phyloP scores from a whole-genome alignment of 2,797 vertebrate species.

The Rhinella marina region DNA sequence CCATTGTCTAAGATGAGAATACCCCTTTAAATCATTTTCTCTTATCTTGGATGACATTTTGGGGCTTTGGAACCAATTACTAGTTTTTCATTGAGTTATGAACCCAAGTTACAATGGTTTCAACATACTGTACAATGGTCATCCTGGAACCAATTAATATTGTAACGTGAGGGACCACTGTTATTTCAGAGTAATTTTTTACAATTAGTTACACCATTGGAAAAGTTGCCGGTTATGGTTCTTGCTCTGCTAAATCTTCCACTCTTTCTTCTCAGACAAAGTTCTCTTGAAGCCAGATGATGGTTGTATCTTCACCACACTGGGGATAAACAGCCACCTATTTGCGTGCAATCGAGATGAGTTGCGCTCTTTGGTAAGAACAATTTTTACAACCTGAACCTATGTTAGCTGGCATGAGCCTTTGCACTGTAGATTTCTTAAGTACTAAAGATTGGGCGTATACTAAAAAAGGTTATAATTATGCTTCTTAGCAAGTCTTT shows the following conservation, averaged over 20 bases:
- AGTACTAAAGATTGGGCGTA: not conserved
- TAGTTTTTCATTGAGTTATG: too few species aligned
- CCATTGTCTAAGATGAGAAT: too few species aligned
- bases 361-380: constrained; percentile 87
- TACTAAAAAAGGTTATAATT: not conserved
- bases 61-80: too few species aligned
- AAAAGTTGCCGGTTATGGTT: not conserved
- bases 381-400: not conserved
- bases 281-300: constrained; percentile 91
- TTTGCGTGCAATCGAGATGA: constrained; percentile 88
- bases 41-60: too few species aligned
- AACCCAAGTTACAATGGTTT: too few species aligned
- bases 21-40: too few species aligned
- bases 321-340: constrained; percentile 96
- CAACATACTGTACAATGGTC: too few species aligned
- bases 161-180: too few species aligned
- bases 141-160: too few species aligned
- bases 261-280: constrained; percentile 79
- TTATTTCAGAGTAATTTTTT: too few species aligned
- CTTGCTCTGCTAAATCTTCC: not conserved
- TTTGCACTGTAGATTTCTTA: not conserved
- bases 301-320: constrained; percentile 94
- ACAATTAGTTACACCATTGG: not conserved
- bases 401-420: not conserved
- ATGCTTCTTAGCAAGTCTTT: not conserved